Evolutionary conservation across 2,797 vertebrate genomes (phyloP).

Genomic region (Carduelis carduelis): DNA sequence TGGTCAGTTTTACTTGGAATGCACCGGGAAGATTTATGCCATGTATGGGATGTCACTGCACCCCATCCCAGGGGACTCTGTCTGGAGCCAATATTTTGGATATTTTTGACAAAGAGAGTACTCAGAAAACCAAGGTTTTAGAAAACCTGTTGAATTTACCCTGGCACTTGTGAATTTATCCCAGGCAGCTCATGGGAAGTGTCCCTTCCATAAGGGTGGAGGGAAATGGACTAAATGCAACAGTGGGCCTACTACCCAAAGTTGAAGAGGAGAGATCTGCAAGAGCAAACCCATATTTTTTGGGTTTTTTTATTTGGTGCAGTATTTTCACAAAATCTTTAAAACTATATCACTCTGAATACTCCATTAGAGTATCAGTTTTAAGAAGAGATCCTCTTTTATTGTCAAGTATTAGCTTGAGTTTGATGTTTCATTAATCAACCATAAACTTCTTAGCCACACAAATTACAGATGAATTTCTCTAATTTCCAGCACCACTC

Average conservation of each 20-base stretch:
- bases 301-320: neutral
- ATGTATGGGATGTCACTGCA: neutral
- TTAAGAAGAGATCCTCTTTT: neutral
- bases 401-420: neutral
- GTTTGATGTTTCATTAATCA: conserved; percentile 21
- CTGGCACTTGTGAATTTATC: neutral
- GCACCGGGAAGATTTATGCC: neutral
- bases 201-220: neutral
- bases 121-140: neutral
- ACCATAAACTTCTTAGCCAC: conserved; percentile 8
- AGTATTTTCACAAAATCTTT: neutral
- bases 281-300: neutral
- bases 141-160: neutral
- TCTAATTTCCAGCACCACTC: neutral
- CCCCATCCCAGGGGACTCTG: neutral
- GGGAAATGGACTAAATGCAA: neutral
- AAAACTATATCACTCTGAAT: neutral
- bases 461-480: conserved; percentile 37
- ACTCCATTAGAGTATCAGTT: neutral
- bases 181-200: neutral
- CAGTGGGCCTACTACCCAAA: neutral
- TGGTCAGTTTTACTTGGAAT: neutral
- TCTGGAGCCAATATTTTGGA: neutral
- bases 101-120: neutral
- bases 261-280: neutral